phyloP scores from a whole-genome alignment of 2,113 vertebrate species.

The Lepus timidus region DNA sequence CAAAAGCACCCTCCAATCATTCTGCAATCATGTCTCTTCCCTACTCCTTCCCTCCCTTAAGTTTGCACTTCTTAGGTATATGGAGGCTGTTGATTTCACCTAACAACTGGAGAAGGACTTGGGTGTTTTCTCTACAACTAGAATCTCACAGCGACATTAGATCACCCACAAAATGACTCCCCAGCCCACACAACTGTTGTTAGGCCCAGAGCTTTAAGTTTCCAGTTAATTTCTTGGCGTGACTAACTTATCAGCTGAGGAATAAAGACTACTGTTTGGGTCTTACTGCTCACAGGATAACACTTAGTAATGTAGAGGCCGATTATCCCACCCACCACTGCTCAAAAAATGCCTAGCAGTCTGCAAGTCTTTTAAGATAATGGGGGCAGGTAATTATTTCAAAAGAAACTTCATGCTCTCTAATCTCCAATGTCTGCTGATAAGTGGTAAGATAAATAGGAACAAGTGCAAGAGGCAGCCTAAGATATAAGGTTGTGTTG shows the following conservation, averaged over 20 bases:
- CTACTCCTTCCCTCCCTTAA: background rate
- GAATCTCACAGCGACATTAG: background rate
- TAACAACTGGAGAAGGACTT: background rate
- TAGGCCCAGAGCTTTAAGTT: background rate
- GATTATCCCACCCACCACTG: background rate
- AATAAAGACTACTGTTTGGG: constrained; percentile 4
- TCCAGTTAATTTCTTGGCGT: constrained; percentile 47
- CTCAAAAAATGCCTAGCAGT: constrained; percentile 55
- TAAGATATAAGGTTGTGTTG: background rate
- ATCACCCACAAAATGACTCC: constrained; percentile 18
- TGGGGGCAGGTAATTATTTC: constrained; percentile 58
- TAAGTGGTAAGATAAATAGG: background rate
- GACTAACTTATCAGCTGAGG: constrained; percentile 15
- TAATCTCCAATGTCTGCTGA: background rate
- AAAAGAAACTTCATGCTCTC: background rate
- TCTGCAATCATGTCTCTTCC: background rate
- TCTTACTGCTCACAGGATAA: constrained; percentile 40
- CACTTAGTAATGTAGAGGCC: background rate
- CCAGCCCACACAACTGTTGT: background rate
- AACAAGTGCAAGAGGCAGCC: background rate
- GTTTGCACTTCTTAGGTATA: too few species aligned
- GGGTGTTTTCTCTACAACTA: background rate
- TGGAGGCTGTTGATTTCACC: background rate
- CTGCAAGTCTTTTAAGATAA: constrained; percentile 58
- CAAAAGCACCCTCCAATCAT: background rate